phyloP scores from a whole-genome alignment of 2,797 vertebrate genomes.

The Chaunax sp. region DNA sequence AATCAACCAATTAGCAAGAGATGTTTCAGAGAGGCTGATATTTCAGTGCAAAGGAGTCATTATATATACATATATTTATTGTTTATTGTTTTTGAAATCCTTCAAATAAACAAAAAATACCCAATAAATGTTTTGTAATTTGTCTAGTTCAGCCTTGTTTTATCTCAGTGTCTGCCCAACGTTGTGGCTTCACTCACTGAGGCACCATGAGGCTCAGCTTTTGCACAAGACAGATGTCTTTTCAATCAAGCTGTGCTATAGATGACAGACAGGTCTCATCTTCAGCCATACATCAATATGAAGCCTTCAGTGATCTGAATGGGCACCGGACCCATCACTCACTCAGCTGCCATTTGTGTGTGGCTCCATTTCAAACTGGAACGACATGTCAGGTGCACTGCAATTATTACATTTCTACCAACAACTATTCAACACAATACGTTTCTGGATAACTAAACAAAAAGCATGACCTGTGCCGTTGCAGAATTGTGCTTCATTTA shows the following conservation, averaged over 20 bases:
- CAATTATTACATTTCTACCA: constrained; percentile 19
- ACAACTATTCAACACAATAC: background rate
- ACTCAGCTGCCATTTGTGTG: constrained; percentile 28
- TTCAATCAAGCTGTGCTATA: constrained; percentile 14
- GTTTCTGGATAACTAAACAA: background rate
- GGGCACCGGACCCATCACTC: constrained; percentile 21
- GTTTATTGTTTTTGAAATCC: too few relatives aligned
- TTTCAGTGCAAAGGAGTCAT: background rate
- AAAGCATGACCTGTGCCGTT: background rate
- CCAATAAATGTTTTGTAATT: too few relatives aligned
- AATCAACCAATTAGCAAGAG: constrained; percentile 11
- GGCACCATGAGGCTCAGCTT: background rate
- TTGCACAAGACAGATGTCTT: constrained; percentile 19
- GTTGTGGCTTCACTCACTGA: background rate
- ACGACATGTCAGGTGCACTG: constrained; percentile 11
- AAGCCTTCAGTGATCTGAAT: constrained; percentile 26
- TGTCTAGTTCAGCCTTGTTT: background rate
- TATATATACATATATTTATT: too few relatives aligned
- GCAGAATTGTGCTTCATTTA: background rate
- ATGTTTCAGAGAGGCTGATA: background rate
- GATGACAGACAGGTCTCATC: constrained; percentile 45
- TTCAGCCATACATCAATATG: constrained; percentile 22
- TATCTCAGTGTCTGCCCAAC: background rate
- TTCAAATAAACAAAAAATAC: background rate
- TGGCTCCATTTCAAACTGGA: constrained; percentile 22